Base-by-base conservation (phyloP, 2,113 vertebrate species). In the Stigmatopora argus region DNA sequence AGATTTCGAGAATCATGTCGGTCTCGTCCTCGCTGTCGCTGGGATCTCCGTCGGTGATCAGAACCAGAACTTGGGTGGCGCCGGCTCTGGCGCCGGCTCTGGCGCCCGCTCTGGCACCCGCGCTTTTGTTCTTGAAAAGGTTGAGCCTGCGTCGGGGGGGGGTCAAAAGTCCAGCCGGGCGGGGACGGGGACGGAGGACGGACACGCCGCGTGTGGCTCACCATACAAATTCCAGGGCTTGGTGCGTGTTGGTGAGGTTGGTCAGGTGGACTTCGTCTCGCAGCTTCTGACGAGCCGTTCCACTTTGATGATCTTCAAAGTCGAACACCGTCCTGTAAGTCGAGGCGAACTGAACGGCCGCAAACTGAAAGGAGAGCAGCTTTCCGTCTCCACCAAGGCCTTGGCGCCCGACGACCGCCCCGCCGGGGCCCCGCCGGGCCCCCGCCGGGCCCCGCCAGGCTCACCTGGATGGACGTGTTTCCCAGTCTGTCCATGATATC, bases 21-120 rank as follows among this genome's bases (percentile, higher is more conserved):
- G 0, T 0, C 14, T 84, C 17, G 0, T 0, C 0, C n/a, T 85
- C 23, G 0, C 0, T 0, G 15, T 92, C 88, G 58, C 38, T 64
- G n/a, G 91, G 89, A 47, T 66, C 12, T 63, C 88, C 93, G 0
- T 94, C 93, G 3, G 93, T 95, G 71, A 95, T 94, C 23, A 94
- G 82, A 12, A 93, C 83, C 47, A 95, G 67, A 38, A 89, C 93
- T 78, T 90, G 90, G 8, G 66, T 88, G 34, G 91, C 89, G 41
- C 87, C 88, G 58, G 69, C 62, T 15, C 90, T 79, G 21, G 88
- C 88, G 1, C 92, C 88, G 58, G 68, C 62, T 15, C 90, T 79
- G 21, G 88, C 88, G 1, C 92, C 88, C 56, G 68, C 62, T 15
- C 90, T 79, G 21, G 88, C 88, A 1, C 92, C 93, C 7, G 65